A percentile compares a stretch with the other conserved stretches of the same genome.
phyloP scores from a whole-genome alignment of 2,797 vertebrate species.

The Crypturellus tataupa region DNA sequence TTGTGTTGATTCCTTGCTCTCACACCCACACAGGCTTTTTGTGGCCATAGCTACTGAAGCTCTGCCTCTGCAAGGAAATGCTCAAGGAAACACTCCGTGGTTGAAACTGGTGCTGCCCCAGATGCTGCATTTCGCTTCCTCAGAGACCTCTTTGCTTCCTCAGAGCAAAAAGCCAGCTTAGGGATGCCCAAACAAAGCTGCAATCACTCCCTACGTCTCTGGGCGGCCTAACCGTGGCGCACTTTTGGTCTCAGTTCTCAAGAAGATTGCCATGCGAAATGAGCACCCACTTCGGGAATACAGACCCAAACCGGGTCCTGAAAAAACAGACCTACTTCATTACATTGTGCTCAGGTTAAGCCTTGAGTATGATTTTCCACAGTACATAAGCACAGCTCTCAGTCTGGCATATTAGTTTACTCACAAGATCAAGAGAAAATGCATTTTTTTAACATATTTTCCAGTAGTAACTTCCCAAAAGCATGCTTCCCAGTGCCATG shows the following conservation, averaged over 20 bases:
- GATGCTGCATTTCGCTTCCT: constrained; percentile 39
- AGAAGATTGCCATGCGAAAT: not conserved
- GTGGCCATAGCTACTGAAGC: not conserved
- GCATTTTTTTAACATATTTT: not conserved
- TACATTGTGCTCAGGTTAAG: not conserved
- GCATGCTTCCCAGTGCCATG: not conserved
- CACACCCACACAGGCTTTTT: constrained; percentile 52
- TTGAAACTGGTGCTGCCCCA: constrained; percentile 32
- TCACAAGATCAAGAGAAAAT: not conserved
- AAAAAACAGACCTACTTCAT: not conserved
- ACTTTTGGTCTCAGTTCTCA: not conserved
- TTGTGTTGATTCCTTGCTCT: not conserved
- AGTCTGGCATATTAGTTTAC: not conserved
- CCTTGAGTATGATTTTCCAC: not conserved
- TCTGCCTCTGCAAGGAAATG: constrained; percentile 31
- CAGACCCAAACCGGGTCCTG: not conserved
- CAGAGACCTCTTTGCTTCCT: not conserved
- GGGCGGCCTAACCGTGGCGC: not conserved
- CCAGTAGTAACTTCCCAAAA: constrained; percentile 1
- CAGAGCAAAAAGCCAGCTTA: not conserved
- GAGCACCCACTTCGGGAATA: not conserved
- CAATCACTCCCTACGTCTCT: not conserved
- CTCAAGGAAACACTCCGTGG: not conserved
- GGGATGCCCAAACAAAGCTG: constrained; percentile 11
- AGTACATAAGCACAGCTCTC: not conserved